Percentiles rank a stretch among this genome's conserved stretches.
phyloP scores from a whole-genome alignment of 2,888 invertebrate species.

The Caenorhabditis sp. region DNA sequence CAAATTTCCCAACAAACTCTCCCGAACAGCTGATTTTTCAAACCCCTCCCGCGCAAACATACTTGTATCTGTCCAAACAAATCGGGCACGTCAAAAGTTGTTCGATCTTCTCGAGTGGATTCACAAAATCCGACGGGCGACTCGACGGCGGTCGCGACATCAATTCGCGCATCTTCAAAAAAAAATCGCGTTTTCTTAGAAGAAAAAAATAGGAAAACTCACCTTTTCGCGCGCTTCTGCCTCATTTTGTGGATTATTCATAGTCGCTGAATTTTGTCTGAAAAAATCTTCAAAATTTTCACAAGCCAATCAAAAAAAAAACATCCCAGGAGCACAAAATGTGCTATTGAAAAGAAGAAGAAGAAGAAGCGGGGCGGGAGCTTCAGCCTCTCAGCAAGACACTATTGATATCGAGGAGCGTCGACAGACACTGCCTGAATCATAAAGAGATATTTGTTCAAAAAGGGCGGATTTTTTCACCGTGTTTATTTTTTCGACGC shows the following conservation, averaged over 20 bases:
- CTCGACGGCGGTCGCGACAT: conserved; percentile 51
- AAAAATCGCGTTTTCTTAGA: background rate
- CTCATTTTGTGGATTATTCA: conserved; percentile 43
- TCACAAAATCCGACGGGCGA: conserved; percentile 62
- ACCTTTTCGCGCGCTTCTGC: conserved; percentile 53
- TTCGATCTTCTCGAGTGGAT: conserved; percentile 76
- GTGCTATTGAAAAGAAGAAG: background rate
- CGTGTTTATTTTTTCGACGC: too few species aligned
- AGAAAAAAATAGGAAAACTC: conserved; percentile 5
- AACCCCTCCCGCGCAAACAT: too few species aligned
- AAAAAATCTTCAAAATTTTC: background rate
- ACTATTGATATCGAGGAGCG: background rate
- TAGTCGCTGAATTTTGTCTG: background rate
- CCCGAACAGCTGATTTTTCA: too few species aligned
- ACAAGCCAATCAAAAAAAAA: conserved; percentile 2
- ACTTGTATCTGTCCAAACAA: conserved; percentile 88
- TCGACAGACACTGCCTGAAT: too few species aligned
- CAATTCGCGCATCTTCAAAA: conserved; percentile 47
- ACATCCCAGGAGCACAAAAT: background rate
- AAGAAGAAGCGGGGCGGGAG: conserved; percentile 18
- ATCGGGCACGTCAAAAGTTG: conserved; percentile 97
- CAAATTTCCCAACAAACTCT: too few species aligned
- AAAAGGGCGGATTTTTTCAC: too few species aligned
- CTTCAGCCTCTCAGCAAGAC: conserved; percentile 6
- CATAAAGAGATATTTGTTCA: too few species aligned